phyloP scores from a whole-genome alignment of 2,113 vertebrate genomes.

The Cervus canadensis region DNA sequence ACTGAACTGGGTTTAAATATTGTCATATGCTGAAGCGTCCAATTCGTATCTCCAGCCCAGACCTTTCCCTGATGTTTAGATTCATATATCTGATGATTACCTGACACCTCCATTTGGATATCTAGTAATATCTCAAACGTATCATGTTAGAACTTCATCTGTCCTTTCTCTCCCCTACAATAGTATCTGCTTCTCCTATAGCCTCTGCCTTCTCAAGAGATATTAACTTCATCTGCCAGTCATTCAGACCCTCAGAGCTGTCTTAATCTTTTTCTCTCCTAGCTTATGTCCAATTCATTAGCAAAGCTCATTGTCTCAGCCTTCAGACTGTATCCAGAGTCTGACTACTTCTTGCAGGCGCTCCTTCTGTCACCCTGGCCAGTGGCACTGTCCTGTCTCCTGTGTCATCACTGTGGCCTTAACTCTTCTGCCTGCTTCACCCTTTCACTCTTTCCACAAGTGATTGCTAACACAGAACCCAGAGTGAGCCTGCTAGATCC shows the following conservation, averaged over 20 bases:
- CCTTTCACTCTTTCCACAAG: not conserved
- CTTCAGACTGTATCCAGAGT: not conserved
- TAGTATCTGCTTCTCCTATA: not conserved
- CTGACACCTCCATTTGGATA: conserved; percentile 12
- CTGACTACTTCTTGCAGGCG: not conserved
- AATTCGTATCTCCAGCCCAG: not conserved
- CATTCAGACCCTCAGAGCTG: not conserved
- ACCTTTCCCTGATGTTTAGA: conserved; percentile 46
- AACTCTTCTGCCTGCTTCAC: not conserved
- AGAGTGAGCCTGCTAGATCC: not conserved
- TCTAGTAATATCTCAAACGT: conserved; percentile 21
- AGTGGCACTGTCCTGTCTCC: not conserved
- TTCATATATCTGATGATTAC: conserved; percentile 42
- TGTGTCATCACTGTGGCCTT: not conserved
- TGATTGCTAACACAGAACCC: not conserved
- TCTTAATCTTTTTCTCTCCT: not conserved
- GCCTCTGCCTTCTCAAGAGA: not conserved
- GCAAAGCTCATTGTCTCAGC: not conserved
- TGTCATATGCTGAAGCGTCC: not conserved
- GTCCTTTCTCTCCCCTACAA: not conserved
- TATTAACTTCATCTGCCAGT: not conserved
- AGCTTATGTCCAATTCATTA: not conserved
- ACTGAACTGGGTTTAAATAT: not conserved
- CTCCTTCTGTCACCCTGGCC: not conserved
- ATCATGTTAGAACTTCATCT: not conserved